Evolutionary conservation across 1,140 invertebrate species (phyloP), one percentile per base, ranked within the genome.

Genomic region (Lepidurus couesii): DNA sequence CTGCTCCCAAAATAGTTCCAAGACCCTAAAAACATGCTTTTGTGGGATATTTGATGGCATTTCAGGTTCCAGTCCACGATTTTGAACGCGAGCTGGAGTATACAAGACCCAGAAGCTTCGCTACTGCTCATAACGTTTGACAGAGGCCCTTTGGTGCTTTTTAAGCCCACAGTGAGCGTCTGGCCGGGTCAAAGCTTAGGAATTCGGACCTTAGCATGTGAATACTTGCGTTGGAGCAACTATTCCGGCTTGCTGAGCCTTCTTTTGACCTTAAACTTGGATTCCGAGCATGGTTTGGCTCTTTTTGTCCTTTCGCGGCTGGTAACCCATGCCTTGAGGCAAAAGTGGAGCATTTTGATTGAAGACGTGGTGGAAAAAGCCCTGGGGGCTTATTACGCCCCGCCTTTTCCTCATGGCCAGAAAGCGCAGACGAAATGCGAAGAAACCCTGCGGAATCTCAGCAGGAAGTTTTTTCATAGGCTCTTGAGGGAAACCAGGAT

Each of bases 341-440:
- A 65, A 16, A 65, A 65, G 13, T 65, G 53, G 53, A 65, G 53
- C 21, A 65, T 65, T 65, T 65, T 65, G 13, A 65, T 65, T n/a
- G 53, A 65, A 65, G 53, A 65, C 13, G 53, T 65, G 53, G 53
- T 65, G 6, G 53, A 65, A 65, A 65, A 65, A 21, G 53, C 53
- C 8, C 1, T 65, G 21, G 53, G 53, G 21, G 53, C 53, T 7
- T 65, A 65, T 65, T 65, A 65, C 21, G 53, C 53, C 21, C 53
- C 53, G n/a, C 53, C 53, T 21, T n/a, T 21, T 7, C 53, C 53
- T 65, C 53, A 65, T n/a, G 21, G 21, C 21, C 16, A 65, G 34
- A 34, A 34, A 34, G 34, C 34, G 34, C 34, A 34, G 1, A 7
- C 21, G 53, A 65, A 65, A 65, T 65, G 53, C 13, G 53, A 65